Conservation (phyloP, 2,113 vertebrate species). For the Vidua macroura region DNA sequence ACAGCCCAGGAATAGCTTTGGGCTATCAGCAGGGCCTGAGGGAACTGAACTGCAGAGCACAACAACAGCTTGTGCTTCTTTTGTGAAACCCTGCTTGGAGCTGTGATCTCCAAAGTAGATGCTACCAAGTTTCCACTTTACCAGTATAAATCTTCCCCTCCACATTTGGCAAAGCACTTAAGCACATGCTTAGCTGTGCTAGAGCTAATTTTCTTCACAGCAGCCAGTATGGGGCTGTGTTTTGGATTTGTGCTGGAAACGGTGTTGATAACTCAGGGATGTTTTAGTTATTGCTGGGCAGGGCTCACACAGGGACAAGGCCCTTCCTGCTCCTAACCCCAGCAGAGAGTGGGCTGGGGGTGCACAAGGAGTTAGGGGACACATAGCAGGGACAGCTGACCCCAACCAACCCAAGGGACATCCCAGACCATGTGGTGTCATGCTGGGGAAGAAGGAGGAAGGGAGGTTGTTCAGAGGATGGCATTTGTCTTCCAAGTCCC, state of each 20-base stretch:
- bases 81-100: background rate
- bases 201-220: background rate
- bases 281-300: background rate
- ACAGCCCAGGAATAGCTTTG: background rate
- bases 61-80: background rate
- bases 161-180: conserved; percentile 14
- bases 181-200: background rate
- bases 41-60: background rate
- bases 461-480: fast-evolving
- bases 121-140: background rate
- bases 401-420: background rate
- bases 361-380: background rate
- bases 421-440: background rate
- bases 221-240: background rate
- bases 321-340: background rate
- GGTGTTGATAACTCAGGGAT: background rate
- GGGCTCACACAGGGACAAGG: background rate
- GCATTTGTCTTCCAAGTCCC: background rate
- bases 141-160: conserved; percentile 23
- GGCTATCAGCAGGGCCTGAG: background rate
- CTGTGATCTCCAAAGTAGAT: background rate
- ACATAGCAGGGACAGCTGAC: background rate
- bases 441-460: background rate
- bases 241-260: background rate
- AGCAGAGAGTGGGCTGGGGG: background rate